Conservation (phyloP, 1,140 invertebrate genomes). For the Orussus abietinus region DNA sequence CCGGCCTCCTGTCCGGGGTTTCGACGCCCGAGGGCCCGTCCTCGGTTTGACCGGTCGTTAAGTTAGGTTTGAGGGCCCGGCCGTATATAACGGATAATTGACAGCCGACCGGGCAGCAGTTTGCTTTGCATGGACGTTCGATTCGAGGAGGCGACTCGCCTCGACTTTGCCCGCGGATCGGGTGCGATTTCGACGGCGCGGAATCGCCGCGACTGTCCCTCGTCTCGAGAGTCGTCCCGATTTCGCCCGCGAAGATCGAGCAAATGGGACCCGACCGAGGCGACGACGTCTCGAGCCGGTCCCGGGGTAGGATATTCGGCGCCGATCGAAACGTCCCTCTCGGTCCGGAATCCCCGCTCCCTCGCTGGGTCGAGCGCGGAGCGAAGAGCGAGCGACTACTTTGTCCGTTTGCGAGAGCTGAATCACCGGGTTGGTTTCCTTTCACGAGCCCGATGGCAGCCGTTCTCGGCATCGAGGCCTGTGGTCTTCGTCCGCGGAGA, state of each 20-base stretch:
- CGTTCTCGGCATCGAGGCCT: conserved; percentile 48
- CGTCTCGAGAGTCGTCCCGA: too few species aligned
- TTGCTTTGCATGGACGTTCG: conserved; percentile 51
- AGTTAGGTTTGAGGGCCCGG: conserved; percentile 42
- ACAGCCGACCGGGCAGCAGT: conserved; percentile 42
- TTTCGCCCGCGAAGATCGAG: too few species aligned
- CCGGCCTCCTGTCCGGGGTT: conserved; percentile 4
- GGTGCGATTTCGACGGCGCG: too few species aligned
- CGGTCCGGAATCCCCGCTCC: conserved; percentile 2
- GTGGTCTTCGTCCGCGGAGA: conserved; percentile 47
- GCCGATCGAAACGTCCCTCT: conserved; percentile 11
- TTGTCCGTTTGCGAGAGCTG: conserved; percentile 44
- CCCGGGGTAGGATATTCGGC: too few species aligned
- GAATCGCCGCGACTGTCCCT: neutral
- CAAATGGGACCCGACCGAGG: too few species aligned
- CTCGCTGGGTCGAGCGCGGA: conserved; percentile 2
- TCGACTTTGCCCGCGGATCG: too few species aligned
- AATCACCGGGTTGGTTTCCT: conserved; percentile 49
- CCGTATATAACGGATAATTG: conserved; percentile 53
- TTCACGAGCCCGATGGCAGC: conserved; percentile 45
- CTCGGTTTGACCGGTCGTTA: conserved; percentile 37
- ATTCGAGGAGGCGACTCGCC: too few species aligned
- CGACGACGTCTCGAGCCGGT: too few species aligned
- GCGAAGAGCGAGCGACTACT: conserved; percentile 34
- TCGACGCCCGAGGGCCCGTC: neutral